phyloP scores from a whole-genome alignment of 2,888 invertebrate genomes.

The Julus scanicus region DNA sequence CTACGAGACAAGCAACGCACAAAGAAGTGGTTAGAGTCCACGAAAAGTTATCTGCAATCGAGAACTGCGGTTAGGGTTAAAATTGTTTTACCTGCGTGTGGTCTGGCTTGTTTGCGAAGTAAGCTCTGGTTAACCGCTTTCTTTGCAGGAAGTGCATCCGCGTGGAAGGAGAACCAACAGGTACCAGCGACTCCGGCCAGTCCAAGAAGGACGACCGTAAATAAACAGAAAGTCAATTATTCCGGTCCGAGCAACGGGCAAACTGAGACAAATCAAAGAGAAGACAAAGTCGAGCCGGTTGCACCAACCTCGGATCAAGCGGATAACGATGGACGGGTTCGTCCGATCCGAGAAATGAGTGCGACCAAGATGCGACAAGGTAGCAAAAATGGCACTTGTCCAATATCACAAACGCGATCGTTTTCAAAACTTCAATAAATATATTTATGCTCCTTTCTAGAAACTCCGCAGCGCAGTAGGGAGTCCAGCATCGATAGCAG shows the following conservation, averaged over 20 bases:
- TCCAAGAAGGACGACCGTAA: background rate
- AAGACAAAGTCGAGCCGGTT: background rate
- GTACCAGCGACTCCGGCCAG: background rate
- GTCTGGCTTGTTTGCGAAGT: background rate
- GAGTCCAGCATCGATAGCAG: background rate
- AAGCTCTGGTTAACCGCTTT: background rate
- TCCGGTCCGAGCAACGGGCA: background rate
- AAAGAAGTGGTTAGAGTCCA: conserved; percentile 82
- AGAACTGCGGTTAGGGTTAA: conserved; percentile 51
- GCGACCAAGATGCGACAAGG: conserved; percentile 8
- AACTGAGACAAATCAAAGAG: background rate
- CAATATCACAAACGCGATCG: too few species aligned
- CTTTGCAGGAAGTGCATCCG: conserved; percentile 17
- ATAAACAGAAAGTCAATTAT: background rate
- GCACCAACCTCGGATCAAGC: background rate
- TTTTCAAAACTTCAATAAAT: too few species aligned
- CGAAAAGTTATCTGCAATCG: conserved; percentile 71
- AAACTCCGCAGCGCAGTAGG: conserved; percentile 48
- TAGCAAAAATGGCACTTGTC: background rate
- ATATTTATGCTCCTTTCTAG: too few species aligned
- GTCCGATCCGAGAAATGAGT: background rate
- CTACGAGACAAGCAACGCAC: conserved; percentile 82
- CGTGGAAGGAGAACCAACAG: background rate
- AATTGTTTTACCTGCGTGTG: background rate
- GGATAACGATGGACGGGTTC: background rate